These are phyloP conservation scores for Meiosimyza decipiens DNA, from an alignment of 2,888 invertebrate species.

Conservation along the genomic window DNA sequence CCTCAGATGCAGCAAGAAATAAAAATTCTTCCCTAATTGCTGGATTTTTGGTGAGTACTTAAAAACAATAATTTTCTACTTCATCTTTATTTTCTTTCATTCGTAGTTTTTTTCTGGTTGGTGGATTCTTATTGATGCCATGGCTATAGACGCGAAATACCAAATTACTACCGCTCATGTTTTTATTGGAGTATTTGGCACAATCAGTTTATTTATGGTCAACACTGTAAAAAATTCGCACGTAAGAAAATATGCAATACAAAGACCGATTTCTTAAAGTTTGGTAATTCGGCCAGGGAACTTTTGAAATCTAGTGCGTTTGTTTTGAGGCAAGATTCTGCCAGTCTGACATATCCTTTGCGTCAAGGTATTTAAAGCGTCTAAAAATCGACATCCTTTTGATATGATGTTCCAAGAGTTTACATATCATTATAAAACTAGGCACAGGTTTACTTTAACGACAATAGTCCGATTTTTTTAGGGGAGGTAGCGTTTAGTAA, in stretches of 20 bases:
- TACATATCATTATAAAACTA: no score
- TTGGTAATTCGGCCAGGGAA: no score
- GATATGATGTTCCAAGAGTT: no score
- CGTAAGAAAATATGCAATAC: slow-evolving; percentile 62
- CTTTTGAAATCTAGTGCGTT: no score
- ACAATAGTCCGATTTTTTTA: no score
- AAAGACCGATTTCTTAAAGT: no score
- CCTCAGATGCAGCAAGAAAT: slow-evolving; percentile 89
- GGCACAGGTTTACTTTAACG: no score
- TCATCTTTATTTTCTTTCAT: slow-evolving; percentile 34
- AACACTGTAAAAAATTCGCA: slow-evolving; percentile 97
- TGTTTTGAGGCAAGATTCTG: no score
- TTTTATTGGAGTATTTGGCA: slow-evolving; percentile 94
- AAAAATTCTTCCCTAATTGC: slow-evolving; percentile 85
- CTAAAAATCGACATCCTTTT: no score
- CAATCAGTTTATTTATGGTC: slow-evolving; percentile 95
- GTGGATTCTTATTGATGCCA: slow-evolving; percentile 98
- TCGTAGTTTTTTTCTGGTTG: slow-evolving; percentile 93
- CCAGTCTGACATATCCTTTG: no score
- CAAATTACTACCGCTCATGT: slow-evolving; percentile 83
- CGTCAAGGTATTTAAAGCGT: no score
- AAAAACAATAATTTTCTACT: slow-evolving; percentile 29
- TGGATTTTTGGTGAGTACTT: slow-evolving; percentile 81
- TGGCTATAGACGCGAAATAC: slow-evolving; percentile 76
- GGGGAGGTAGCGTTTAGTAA: no score